phyloP scores from a whole-genome alignment of 2,888 invertebrate genomes.

The Chloromyia formosa region DNA sequence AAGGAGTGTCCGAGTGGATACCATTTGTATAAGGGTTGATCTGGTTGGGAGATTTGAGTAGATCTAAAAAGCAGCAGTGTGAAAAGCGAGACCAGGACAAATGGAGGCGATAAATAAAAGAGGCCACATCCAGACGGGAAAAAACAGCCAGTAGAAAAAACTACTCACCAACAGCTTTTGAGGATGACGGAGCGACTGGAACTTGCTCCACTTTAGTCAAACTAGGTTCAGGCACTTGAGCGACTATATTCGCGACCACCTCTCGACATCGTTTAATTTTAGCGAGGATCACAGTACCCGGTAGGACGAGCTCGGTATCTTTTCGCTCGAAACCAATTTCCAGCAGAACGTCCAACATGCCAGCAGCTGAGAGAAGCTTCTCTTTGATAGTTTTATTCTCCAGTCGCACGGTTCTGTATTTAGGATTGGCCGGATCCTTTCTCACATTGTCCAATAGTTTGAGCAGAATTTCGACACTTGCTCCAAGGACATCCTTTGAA shows the following conservation, averaged over 20 bases:
- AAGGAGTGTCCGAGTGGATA: too few relatives aligned
- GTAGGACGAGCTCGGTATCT: conserved; percentile 55
- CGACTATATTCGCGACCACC: conserved; percentile 50
- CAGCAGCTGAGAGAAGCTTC: conserved; percentile 57
- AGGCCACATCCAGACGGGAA: too few relatives aligned
- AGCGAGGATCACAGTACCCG: conserved; percentile 57
- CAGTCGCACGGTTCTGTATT: conserved; percentile 60
- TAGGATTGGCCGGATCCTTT: conserved; percentile 59
- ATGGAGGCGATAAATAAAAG: too few relatives aligned
- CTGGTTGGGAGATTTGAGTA: too few relatives aligned
- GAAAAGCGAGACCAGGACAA: too few relatives aligned
- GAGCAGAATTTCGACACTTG: conserved; percentile 60
- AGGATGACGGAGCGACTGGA: not conserved
- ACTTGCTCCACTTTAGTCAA: too few relatives aligned
- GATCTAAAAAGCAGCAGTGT: too few relatives aligned
- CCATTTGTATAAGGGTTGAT: too few relatives aligned
- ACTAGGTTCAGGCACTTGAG: too few relatives aligned
- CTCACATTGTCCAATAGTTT: conserved; percentile 61
- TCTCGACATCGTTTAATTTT: conserved; percentile 60
- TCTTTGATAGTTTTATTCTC: conserved; percentile 62
- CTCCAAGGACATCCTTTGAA: conserved; percentile 57
- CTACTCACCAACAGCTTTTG: not conserved
- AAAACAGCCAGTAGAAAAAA: too few relatives aligned
- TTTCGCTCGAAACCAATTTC: conserved; percentile 59
- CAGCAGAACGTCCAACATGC: conserved; percentile 57